A percentile compares a stretch with the other conserved stretches of the same genome.
These are phyloP conservation scores for Hylomyscus alleni DNA, from an alignment of 2,797 vertebrate genomes.

Conservation along the genomic window DNA sequence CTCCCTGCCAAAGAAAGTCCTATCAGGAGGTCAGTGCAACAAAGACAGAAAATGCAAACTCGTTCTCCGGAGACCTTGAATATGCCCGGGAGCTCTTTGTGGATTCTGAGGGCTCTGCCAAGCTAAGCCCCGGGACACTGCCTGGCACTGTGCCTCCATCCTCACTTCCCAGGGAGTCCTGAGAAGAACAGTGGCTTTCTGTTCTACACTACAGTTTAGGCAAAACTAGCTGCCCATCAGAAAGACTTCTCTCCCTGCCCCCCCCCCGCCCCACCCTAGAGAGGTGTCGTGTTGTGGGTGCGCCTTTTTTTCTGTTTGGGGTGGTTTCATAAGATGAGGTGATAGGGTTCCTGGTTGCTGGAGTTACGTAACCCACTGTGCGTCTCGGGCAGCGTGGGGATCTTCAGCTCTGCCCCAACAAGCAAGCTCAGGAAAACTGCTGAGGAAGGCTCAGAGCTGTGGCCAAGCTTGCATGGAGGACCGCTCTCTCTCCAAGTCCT, in stretches of 20 bases:
- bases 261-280: background rate
- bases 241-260: background rate
- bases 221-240: background rate
- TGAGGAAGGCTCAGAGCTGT: background rate
- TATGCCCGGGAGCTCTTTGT: fast-evolving
- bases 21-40: background rate
- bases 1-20: background rate
- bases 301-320: constrained; percentile 63
- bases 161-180: constrained; percentile 4
- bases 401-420: constrained; percentile 74
- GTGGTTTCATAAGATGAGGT: constrained; percentile 66
- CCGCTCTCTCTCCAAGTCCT: background rate
- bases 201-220: constrained; percentile 35
- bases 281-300: constrained; percentile 69
- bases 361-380: constrained; percentile 76
- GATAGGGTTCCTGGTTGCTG: constrained; percentile 60
- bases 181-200: constrained; percentile 64
- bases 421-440: constrained; percentile 58
- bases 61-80: fast-evolving
- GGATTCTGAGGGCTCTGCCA: background rate
- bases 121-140: background rate
- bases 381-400: constrained; percentile 19
- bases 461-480: background rate
- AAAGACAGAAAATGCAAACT: background rate
- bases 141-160: constrained; percentile 65